Percentiles rank a stretch among this genome's conserved stretches.
phyloP scores from a whole-genome alignment of 2,888 invertebrate genomes.

The Ophonus ardosiacus region DNA sequence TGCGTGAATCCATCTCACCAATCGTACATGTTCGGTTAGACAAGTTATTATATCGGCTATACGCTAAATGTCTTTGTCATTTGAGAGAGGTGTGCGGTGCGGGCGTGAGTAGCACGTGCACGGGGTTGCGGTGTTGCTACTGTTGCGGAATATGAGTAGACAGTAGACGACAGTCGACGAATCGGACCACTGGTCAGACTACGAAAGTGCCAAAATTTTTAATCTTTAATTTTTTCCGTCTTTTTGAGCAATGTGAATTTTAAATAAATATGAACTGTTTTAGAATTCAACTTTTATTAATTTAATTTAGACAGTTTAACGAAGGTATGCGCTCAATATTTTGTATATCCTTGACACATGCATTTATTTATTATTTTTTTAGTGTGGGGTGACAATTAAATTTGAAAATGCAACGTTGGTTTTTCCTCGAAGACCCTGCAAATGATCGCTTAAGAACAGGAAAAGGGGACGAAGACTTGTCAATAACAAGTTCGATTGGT shows the following conservation, averaged over 20 bases:
- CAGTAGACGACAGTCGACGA: no score
- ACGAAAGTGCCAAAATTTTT: constrained; percentile 47
- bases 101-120: no score
- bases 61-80: no score
- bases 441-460: constrained; percentile 73
- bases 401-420: constrained; percentile 82
- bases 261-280: constrained; percentile 28
- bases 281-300: constrained; percentile 1
- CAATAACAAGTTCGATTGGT: constrained; percentile 53
- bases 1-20: no score
- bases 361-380: constrained; percentile 26
- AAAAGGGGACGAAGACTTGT: constrained; percentile 50
- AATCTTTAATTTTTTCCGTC: constrained; percentile 21
- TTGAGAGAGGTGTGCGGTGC: no score
- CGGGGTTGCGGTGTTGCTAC: no score
- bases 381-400: constrained; percentile 14
- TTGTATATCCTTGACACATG: not conserved
- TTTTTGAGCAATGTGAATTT: constrained; percentile 9
- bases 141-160: no score
- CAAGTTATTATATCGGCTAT: no score
- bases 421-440: constrained; percentile 79
- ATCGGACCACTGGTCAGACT: no score
- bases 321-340: not conserved
- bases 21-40: no score
- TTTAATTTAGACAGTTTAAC: not conserved